Conservation (phyloP, 2,797 vertebrate genomes). For the Neosilurus mollespiculum region DNA sequence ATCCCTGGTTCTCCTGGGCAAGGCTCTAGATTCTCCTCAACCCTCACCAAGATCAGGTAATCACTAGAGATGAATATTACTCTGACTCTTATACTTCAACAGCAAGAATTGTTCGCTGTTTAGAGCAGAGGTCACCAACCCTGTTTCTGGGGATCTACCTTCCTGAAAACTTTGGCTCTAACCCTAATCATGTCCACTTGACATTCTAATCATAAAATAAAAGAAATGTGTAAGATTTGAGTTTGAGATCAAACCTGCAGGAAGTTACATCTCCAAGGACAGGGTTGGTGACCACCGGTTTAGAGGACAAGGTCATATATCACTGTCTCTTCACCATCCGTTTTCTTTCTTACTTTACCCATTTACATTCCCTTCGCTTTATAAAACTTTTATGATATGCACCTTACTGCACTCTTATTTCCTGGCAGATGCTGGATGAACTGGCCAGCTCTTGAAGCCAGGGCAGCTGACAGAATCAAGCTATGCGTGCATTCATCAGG, state of each 20-base stretch:
- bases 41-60: neutral
- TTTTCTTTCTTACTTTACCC: constrained; percentile 13
- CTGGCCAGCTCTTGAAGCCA: constrained; percentile 29
- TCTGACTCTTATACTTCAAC: neutral
- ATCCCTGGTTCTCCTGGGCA: neutral
- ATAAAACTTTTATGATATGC: constrained; percentile 15
- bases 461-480: constrained; percentile 25
- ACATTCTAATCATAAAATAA: too few species aligned
- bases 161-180: too few species aligned
- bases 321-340: constrained; percentile 3
- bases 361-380: neutral
- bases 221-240: too few species aligned
- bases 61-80: neutral
- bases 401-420: constrained; percentile 29
- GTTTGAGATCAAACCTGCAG: too few species aligned
- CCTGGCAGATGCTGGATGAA: constrained; percentile 38
- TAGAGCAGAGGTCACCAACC: too few species aligned
- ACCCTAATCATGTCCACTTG: too few species aligned
- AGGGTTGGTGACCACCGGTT: neutral
- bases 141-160: too few species aligned
- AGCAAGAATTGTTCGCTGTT: neutral
- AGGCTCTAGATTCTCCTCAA: neutral
- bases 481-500: constrained; percentile 42
- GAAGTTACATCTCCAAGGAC: too few species aligned
- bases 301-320: constrained; percentile 3